phyloP scores from a whole-genome alignment of 1,140 invertebrate genomes.

The Heliconius himera region DNA sequence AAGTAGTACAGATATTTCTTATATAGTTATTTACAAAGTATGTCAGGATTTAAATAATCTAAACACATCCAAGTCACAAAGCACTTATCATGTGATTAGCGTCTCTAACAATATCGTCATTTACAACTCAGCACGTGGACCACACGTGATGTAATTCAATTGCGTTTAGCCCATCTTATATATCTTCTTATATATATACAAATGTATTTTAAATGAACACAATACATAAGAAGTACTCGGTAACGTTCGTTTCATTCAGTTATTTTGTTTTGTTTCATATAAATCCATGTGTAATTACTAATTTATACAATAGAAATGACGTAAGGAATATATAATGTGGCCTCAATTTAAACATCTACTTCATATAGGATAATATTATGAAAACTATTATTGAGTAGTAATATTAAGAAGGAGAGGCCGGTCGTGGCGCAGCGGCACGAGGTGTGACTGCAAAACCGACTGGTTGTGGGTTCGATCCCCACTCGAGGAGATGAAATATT shows the following conservation, averaged over 20 bases:
- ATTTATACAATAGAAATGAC: not conserved
- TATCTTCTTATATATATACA: too few species aligned
- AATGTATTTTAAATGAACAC: constrained; percentile 8
- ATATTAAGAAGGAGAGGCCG: too few species aligned
- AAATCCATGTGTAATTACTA: not conserved
- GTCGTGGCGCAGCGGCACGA: too few species aligned
- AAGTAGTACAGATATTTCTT: not conserved
- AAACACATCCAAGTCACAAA: constrained; percentile 41
- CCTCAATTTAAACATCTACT: too few species aligned
- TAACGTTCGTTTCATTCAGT: not conserved
- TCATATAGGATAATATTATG: too few species aligned
- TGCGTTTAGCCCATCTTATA: not conserved
- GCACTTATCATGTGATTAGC: constrained; percentile 47
- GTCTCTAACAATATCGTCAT: constrained; percentile 35
- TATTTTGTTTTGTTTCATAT: not conserved
- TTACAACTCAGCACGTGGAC: constrained; percentile 27
- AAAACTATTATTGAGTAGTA: too few species aligned
- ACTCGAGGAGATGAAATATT: too few species aligned
- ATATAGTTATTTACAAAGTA: constrained; percentile 20
- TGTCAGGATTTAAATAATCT: constrained; percentile 25
- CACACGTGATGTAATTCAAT: constrained; percentile 24
- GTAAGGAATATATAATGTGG: not conserved
- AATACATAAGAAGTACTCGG: not conserved
- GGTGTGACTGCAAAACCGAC: too few species aligned
- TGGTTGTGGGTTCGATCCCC: too few species aligned